These are phyloP conservation scores for Perca fluviatilis DNA, from an alignment of 2,113 vertebrate genomes.

Conservation along the genomic window DNA sequence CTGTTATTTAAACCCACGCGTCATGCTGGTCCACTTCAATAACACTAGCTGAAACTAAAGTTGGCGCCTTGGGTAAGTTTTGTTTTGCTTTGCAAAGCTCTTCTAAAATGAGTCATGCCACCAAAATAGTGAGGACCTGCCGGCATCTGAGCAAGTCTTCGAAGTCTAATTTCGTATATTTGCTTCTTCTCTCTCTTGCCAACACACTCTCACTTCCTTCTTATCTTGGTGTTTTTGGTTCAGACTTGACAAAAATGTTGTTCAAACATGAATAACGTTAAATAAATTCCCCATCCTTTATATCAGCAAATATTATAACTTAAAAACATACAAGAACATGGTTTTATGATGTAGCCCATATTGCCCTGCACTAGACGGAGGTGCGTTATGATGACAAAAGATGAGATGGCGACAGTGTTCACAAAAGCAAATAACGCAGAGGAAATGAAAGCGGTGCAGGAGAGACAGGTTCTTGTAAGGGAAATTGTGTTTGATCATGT, in stretches of 20 bases:
- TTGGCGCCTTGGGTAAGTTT: neutral
- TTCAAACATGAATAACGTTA: neutral
- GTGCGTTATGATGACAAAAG: slow-evolving; percentile 43
- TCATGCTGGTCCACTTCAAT: neutral
- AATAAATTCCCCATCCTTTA: neutral
- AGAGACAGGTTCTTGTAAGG: neutral
- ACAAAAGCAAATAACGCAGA: slow-evolving; percentile 20
- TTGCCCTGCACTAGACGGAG: slow-evolving; percentile 11
- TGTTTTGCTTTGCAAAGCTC: slow-evolving; percentile 4
- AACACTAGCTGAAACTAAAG: neutral
- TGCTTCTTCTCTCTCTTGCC: neutral
- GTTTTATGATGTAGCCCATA: slow-evolving; percentile 2
- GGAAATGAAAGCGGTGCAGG: slow-evolving; percentile 51
- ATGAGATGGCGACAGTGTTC: slow-evolving; percentile 49
- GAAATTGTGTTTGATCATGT: too few species aligned
- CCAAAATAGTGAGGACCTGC: slow-evolving; percentile 26
- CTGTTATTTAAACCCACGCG: neutral
- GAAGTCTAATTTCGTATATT: neutral
- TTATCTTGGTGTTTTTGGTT: neutral
- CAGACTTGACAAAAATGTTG: neutral
- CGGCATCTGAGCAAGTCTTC: slow-evolving; percentile 7
- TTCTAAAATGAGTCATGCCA: slow-evolving; percentile 20
- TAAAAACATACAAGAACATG: slow-evolving; percentile 11
- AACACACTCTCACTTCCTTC: neutral
- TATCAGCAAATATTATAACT: neutral